phyloP scores from a whole-genome alignment of 2,797 vertebrate genomes.

The Cercopithecus neglectus region DNA sequence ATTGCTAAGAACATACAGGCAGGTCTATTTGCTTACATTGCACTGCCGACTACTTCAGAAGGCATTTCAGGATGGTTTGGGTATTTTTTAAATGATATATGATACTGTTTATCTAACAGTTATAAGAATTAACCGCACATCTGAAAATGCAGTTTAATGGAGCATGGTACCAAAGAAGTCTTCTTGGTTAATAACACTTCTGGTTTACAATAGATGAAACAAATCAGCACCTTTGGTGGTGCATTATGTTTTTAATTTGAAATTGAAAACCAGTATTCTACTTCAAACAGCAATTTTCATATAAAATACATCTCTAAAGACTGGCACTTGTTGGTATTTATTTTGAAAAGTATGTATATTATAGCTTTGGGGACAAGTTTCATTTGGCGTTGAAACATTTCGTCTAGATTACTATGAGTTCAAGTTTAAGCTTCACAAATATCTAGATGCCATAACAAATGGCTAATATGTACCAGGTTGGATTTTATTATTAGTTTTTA shows the following conservation, averaged over 20 bases:
- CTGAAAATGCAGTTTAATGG: conserved; percentile 47
- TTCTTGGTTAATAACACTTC: conserved; percentile 44
- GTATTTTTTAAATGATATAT: background rate
- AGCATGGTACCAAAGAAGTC: background rate
- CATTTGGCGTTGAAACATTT: background rate
- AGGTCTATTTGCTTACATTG: conserved; percentile 40
- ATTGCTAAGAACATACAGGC: background rate
- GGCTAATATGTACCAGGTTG: background rate
- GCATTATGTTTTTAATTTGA: conserved; percentile 29
- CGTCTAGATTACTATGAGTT: conserved; percentile 18
- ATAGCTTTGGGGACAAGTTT: background rate
- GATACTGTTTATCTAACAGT: conserved; percentile 14
- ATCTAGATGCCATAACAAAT: background rate
- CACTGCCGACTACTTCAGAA: conserved; percentile 31
- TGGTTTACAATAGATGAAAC: conserved; percentile 8
- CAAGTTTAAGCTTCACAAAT: conserved; percentile 14
- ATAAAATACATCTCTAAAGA: conserved; percentile 13
- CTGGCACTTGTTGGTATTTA: background rate
- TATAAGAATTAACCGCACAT: conserved; percentile 39
- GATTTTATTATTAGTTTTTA: background rate
- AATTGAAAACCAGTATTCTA: conserved; percentile 39
- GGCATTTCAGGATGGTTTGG: background rate
- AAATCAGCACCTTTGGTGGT: background rate
- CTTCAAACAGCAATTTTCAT: conserved; percentile 42
- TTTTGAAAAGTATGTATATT: conserved; percentile 8